Evolutionary conservation across 1,140 invertebrate genomes (phyloP).

Genomic region (Apis mellifera): Amel_HAv3.1 CM009939.2:7366001-7366500

Average conservation of each 20-base stretch:
- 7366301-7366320: constrained; percentile 36
- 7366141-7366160: not conserved
- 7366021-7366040: no score
- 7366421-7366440: constrained; percentile 36
- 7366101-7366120: not conserved
- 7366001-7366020: no score
- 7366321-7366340: constrained; percentile 18
- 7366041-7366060: no score
- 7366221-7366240: not conserved
- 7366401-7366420: constrained; percentile 33
- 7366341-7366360: not conserved
- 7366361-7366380: constrained; percentile 41
- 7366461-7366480: constrained; percentile 1
- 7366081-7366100: not conserved
- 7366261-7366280: no score
- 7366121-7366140: not conserved
- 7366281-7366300: not conserved
- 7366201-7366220: not conserved
- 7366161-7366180: not conserved
- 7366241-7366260: not conserved
- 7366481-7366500: constrained; percentile 39
- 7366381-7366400: constrained; percentile 35
- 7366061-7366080: no score
- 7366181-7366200: no score
- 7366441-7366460: not conserved